Conservation (phyloP, 2,113 vertebrate species). For the Dipodomys spectabilis region DNA sequence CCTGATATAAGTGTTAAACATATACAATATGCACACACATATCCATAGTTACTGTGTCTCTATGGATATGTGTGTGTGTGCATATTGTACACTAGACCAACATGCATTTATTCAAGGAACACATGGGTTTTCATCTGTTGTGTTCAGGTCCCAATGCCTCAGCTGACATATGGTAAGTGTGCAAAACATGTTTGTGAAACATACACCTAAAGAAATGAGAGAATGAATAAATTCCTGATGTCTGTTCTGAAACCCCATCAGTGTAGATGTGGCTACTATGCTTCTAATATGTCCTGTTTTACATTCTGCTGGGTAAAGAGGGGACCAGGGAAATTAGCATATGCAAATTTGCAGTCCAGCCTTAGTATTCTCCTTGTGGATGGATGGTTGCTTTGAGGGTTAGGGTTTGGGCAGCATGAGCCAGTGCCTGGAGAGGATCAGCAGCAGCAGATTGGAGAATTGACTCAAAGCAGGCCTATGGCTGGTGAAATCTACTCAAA, state of each 20-base stretch:
- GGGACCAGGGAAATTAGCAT: conserved; percentile 30
- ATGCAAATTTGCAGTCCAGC: conserved; percentile 16
- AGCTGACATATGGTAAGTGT: not conserved
- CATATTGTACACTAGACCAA: not conserved
- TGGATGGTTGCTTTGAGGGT: conserved; percentile 48
- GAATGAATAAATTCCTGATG: not conserved
- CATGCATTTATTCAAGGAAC: not conserved
- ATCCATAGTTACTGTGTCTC: not conserved
- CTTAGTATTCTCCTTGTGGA: conserved; percentile 10
- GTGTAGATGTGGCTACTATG: not conserved
- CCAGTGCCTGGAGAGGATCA: conserved; percentile 4
- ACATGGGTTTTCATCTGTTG: not conserved
- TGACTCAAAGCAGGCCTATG: not conserved
- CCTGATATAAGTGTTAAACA: not conserved
- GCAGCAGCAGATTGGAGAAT: not conserved
- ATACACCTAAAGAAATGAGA: not conserved
- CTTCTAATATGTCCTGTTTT: not conserved
- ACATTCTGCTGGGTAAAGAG: not conserved
- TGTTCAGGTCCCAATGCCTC: not conserved
- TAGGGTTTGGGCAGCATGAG: conserved; percentile 3
- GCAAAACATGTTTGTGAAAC: not conserved
- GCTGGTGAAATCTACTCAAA: not conserved
- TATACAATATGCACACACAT: not conserved
- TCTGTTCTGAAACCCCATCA: not conserved
- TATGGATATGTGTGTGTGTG: not conserved